Conservation (phyloP, 2,113 vertebrate species). For the Bucco capensis region DNA sequence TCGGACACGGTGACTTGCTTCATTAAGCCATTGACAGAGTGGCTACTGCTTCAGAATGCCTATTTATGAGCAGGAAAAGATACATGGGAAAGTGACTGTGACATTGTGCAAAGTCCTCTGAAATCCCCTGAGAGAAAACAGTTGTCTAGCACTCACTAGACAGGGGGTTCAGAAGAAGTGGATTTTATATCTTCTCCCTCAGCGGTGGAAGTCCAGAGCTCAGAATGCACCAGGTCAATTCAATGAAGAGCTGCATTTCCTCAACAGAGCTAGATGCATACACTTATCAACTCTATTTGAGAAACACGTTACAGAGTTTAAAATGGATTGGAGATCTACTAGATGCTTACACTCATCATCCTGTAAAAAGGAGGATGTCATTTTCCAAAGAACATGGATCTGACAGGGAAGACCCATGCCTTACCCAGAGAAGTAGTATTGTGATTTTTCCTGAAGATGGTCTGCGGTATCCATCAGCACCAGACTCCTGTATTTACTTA, state of each 20-base stretch:
- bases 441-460: background rate
- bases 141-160: fast-evolving
- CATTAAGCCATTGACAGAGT: background rate
- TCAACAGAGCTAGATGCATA: background rate
- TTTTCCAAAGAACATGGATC: background rate
- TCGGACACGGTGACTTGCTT: background rate
- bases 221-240: background rate
- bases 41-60: background rate
- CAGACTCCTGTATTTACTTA: background rate
- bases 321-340: background rate
- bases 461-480: background rate
- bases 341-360: background rate
- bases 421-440: fast-evolving
- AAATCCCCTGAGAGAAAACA: background rate
- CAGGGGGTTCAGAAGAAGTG: background rate
- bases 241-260: background rate
- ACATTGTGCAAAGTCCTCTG: background rate
- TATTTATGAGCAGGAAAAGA: background rate
- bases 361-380: background rate
- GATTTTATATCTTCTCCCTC: background rate
- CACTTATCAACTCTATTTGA: background rate
- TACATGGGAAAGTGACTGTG: background rate
- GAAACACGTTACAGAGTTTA: background rate
- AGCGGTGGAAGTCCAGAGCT: background rate
- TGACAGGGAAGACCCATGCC: background rate